Base-by-base conservation (phyloP, 2,888 invertebrate genomes). In the Petrolisthes cinctipes region DNA sequence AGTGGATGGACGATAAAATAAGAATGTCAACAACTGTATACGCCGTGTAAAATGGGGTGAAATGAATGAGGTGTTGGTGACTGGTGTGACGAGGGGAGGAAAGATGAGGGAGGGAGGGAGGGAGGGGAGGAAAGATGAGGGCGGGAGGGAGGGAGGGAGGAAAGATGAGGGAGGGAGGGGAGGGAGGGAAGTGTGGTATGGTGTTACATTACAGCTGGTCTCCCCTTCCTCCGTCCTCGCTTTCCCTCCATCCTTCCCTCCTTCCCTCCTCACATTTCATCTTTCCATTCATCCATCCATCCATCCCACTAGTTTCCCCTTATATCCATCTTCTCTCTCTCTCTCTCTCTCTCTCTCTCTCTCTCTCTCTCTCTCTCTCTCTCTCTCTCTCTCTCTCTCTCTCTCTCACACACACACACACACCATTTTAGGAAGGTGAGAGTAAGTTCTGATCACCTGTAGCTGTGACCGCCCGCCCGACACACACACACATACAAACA, bases 141-240 rank as follows among this genome's bases (percentile, higher is more conserved):
- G n/a, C 20, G 9, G 61, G 61, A 23, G 20, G 61, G 81, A 78
- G 14, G n/a, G 73, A 73, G 20, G 5, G 73, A n/a, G 20, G n/a
- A n/a, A 73, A 5, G n/a, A n/a, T 14, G 73, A 20, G 73, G 5
- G 20, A 73, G 51, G n/a, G 5, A 9, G 51, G 23, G 76, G 76
- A 37, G 76, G 76, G 76, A 73, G 73, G 73, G 73, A 73, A 73
- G 76, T 7, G 9, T 7, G 76, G 76, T 37, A 53, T 76, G 11
- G 11, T 51, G 76, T 53, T 51, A 76, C 51, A 76, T 23, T 51
- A 37, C 6, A 11, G 9, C 53, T 11, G 37, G 4, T 73, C 1
- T 51, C 76, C 76, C 76, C 76, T 9, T 76, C 51, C 7, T n/a
- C 53, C 9, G 7, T 51, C 53, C 76, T 51, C 23, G 11, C 53